These are phyloP conservation scores for Egretta garzetta DNA, from an alignment of 2,113 vertebrate species.

Conservation along the genomic window DNA sequence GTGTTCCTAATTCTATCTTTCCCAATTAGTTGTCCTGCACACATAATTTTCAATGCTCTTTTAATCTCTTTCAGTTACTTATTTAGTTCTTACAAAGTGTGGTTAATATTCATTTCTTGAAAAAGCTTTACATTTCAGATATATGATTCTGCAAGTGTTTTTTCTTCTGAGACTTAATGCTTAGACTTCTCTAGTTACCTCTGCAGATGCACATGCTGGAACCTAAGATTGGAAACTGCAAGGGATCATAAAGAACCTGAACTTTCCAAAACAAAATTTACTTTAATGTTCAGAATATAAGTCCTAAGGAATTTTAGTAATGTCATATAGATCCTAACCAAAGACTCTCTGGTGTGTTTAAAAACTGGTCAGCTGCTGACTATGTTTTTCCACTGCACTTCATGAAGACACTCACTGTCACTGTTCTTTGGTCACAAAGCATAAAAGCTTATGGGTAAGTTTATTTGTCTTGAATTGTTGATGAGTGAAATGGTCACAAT, in stretches of 20 bases:
- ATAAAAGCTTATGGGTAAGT: neutral
- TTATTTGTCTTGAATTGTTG: neutral
- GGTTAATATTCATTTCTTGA: neutral
- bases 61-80: neutral
- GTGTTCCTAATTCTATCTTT: neutral
- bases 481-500: neutral
- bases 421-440: neutral
- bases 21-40: neutral
- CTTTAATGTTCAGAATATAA: neutral
- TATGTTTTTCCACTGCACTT: neutral
- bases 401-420: neutral
- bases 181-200: neutral
- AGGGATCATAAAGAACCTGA: neutral
- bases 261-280: neutral
- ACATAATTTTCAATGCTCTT: neutral
- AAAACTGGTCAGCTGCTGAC: neutral
- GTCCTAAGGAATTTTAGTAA: neutral
- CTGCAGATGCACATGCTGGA: rapidly evolving
- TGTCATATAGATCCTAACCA: neutral
- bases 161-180: neutral
- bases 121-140: neutral
- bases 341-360: neutral
- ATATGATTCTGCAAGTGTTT: neutral
- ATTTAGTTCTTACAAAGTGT: neutral
- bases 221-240: neutral